Conservation (phyloP, 2,113 vertebrate species). For the Pagrus major region DNA sequence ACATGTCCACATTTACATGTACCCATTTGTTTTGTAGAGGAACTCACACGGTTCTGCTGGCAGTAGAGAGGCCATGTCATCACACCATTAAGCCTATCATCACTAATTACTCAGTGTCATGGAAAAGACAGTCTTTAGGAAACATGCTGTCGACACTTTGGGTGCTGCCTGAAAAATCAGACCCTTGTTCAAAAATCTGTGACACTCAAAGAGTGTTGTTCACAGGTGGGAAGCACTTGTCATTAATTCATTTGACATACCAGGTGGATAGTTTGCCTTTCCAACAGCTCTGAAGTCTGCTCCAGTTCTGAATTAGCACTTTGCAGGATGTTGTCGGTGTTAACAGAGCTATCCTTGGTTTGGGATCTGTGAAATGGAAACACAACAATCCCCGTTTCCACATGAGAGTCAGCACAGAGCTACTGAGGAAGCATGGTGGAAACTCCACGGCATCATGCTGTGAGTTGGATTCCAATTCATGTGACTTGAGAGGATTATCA, state of each 20-base stretch:
- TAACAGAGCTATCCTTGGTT: conserved; percentile 24
- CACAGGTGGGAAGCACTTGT: conserved; percentile 20
- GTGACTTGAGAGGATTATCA: conserved; percentile 60
- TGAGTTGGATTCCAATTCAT: conserved; percentile 48
- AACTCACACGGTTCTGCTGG: no score
- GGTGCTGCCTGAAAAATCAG: conserved; percentile 41
- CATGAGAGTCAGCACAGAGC: background rate
- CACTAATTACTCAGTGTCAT: conserved; percentile 52
- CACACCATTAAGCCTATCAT: conserved; percentile 29
- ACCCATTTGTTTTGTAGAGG: no score
- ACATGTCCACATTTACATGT: no score
- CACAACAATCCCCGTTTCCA: conserved; percentile 20
- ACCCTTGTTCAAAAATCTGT: conserved; percentile 58
- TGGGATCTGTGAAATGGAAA: conserved; percentile 56
- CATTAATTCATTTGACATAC: conserved; percentile 41
- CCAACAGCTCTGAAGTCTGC: conserved; percentile 26
- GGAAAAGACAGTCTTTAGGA: conserved; percentile 56
- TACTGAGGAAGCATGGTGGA: conserved; percentile 19
- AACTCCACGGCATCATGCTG: conserved; percentile 30
- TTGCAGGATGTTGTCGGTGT: conserved; percentile 37
- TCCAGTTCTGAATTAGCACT: conserved; percentile 27
- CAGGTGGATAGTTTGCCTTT: conserved; percentile 13
- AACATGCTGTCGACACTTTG: conserved; percentile 46
- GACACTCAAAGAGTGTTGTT: conserved; percentile 36
- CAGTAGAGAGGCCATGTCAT: background rate